Evolutionary conservation across 2,888 invertebrate species (phyloP).

Genomic region (Aricia artaxerxes): DNA sequence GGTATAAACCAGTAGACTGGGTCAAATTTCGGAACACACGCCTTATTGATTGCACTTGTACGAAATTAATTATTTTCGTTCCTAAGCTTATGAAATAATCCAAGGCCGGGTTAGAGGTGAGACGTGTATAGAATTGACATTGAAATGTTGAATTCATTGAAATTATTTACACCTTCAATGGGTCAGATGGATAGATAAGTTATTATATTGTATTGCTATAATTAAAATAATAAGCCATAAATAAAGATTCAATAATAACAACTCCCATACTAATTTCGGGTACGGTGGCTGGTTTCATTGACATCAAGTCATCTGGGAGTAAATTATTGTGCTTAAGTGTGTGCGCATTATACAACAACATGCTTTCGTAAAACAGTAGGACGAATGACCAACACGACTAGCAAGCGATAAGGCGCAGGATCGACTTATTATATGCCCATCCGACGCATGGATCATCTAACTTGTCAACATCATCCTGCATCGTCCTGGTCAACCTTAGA

Average conservation of each 20-base stretch:
- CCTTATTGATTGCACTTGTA: conserved; percentile 1
- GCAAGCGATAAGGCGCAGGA: too few species aligned
- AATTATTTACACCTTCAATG: background rate
- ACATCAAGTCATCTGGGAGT: background rate
- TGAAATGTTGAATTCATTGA: conserved; percentile 11
- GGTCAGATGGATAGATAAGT: background rate
- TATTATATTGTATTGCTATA: background rate
- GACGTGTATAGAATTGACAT: conserved; percentile 8
- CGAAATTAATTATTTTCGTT: conserved; percentile 14
- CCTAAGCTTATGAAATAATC: background rate
- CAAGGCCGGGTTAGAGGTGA: background rate
- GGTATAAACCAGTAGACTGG: background rate
- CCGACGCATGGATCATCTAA: too few species aligned
- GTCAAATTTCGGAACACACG: background rate
- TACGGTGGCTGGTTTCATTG: background rate
- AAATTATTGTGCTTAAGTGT: too few species aligned
- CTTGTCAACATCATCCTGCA: too few species aligned
- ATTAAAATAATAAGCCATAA: background rate
- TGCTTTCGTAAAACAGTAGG: too few species aligned
- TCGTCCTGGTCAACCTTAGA: too few species aligned
- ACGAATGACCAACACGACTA: too few species aligned
- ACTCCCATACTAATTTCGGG: background rate
- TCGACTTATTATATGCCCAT: too few species aligned
- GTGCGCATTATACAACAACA: too few species aligned
- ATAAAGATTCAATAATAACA: background rate